Evolutionary conservation across 2,797 vertebrate species (phyloP).

Genomic region (Spheniscus humboldti): DNA sequence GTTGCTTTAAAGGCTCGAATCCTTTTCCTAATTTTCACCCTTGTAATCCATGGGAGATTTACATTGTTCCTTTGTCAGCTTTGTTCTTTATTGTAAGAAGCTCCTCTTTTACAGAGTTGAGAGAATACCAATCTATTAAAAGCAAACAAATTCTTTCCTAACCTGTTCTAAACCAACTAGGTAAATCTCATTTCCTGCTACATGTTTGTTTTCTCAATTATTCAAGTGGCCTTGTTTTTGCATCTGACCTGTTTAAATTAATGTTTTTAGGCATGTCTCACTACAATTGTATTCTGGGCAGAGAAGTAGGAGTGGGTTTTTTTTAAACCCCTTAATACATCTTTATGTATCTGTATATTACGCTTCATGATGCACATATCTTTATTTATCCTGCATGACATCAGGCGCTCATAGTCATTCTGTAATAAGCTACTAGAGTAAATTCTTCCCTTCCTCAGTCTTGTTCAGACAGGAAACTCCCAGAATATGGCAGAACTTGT

Average conservation of each 20-base stretch:
- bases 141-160: neutral
- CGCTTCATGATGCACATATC: neutral
- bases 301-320: neutral
- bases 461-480: neutral
- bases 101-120: neutral
- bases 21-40: neutral
- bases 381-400: neutral
- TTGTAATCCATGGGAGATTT: neutral
- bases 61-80: neutral
- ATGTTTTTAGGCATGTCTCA: neutral
- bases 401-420: neutral
- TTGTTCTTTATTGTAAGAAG: neutral
- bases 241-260: neutral
- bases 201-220: neutral
- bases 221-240: neutral
- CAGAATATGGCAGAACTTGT: neutral
- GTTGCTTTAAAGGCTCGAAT: neutral
- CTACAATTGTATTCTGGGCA: neutral
- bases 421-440: neutral
- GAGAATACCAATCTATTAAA: neutral
- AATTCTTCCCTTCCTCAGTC: neutral
- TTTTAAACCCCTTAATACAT: neutral
- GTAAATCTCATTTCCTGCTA: neutral
- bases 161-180: neutral
- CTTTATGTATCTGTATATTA: neutral